Percentiles rank a stretch among this genome's conserved stretches.
Evolutionary conservation across 2,888 invertebrate species (phyloP).

Genomic region (Neria commutata): DNA sequence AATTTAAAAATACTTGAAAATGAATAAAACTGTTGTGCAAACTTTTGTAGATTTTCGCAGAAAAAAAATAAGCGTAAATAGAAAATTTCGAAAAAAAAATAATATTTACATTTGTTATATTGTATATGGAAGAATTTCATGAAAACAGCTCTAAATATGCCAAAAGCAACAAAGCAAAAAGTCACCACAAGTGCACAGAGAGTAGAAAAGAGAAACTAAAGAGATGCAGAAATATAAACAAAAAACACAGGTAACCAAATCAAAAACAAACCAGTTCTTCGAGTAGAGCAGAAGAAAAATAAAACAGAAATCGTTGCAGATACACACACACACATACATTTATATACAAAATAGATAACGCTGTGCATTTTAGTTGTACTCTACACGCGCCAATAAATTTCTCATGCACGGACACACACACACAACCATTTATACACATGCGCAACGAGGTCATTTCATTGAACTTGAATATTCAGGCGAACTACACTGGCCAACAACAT

Average conservation of each 20-base stretch:
- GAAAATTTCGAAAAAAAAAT: too few relatives aligned
- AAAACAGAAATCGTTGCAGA: too few relatives aligned
- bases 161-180: neutral
- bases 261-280: neutral
- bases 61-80: too few relatives aligned
- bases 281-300: neutral
- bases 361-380: neutral
- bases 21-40: too few relatives aligned
- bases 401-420: neutral
- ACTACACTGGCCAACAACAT: too few relatives aligned
- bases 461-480: conserved; percentile 48
- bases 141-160: neutral
- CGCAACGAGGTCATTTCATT: conserved; percentile 38
- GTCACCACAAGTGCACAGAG: neutral
- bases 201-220: neutral
- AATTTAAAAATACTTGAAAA: too few relatives aligned
- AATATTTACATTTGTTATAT: too few relatives aligned
- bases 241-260: neutral
- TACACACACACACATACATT: too few relatives aligned
- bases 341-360: too few relatives aligned
- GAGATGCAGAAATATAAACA: neutral
- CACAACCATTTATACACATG: neutral
- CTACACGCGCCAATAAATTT: neutral
- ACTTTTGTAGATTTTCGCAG: too few relatives aligned
- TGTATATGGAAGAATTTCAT: too few relatives aligned